phyloP scores from a whole-genome alignment of 2,888 invertebrate genomes.

The Dyspetes luteomarginatus region DNA sequence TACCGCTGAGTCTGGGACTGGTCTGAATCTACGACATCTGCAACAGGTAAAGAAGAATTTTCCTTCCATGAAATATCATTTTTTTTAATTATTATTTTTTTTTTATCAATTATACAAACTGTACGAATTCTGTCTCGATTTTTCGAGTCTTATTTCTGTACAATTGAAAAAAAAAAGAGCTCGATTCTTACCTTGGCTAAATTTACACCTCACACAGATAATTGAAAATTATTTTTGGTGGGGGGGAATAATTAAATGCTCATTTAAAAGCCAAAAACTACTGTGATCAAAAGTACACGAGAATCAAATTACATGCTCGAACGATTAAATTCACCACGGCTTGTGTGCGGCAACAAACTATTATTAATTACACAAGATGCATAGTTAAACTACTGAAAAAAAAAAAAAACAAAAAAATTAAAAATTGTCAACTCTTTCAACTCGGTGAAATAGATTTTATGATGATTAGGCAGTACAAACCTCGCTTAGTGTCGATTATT shows the following conservation, averaged over 20 bases:
- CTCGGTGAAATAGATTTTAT: conserved; percentile 18
- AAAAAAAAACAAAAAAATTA: background rate
- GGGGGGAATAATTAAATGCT: conserved; percentile 17
- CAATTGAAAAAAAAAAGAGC: background rate
- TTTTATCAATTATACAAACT: background rate
- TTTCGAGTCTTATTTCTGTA: background rate
- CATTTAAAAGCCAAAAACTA: conserved; percentile 37
- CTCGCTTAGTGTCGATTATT: conserved; percentile 29
- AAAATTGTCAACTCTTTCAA: conserved; percentile 9
- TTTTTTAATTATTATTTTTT: no score
- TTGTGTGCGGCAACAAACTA: conserved; percentile 23
- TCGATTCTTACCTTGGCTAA: conserved; percentile 22
- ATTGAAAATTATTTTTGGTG: background rate
- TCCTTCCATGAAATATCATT: conserved; percentile 21
- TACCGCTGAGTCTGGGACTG: conserved; percentile 81
- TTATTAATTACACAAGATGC: conserved; percentile 51
- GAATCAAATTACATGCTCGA: conserved; percentile 48
- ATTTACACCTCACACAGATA: background rate
- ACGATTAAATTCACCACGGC: conserved; percentile 22
- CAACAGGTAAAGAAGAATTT: conserved; percentile 60
- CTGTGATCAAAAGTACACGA: conserved; percentile 16
- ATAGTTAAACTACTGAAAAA: conserved; percentile 19
- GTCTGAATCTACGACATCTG: conserved; percentile 82
- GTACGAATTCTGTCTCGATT: conserved; percentile 9
- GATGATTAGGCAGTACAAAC: conserved; percentile 34